phyloP scores from a whole-genome alignment of 2,888 invertebrate genomes.

The Iphiclides podalirius region DNA sequence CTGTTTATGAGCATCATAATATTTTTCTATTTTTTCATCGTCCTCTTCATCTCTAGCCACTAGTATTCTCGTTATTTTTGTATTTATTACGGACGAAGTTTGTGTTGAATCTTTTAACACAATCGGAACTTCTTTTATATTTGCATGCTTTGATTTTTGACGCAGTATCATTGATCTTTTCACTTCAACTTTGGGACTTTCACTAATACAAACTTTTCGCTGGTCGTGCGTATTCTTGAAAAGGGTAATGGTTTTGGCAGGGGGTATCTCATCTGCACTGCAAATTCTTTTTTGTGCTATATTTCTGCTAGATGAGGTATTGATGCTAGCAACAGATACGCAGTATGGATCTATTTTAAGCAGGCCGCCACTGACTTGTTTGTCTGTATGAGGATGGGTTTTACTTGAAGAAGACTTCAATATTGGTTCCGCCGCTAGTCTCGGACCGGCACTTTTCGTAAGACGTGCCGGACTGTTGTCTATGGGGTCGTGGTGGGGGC shows the following conservation, averaged over 20 bases:
- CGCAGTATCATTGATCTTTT: background rate
- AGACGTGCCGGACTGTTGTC: background rate
- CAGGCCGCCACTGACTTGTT: background rate
- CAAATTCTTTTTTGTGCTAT: background rate
- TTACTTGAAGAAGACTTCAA: constrained; percentile 13
- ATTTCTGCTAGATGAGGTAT: constrained; percentile 3
- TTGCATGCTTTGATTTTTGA: background rate
- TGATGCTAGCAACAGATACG: constrained; percentile 6
- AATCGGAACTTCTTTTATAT: constrained; percentile 5
- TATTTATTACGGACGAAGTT: background rate
- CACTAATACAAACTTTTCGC: constrained; percentile 23
- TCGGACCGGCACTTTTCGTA: constrained; percentile 18
- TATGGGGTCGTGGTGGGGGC: too few species aligned
- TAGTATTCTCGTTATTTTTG: constrained; percentile 15
- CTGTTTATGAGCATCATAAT: background rate
- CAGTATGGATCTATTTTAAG: background rate
- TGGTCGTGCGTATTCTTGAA: constrained; percentile 25
- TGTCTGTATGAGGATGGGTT: background rate
- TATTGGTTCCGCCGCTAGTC: constrained; percentile 4
- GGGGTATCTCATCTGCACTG: background rate
- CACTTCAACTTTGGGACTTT: constrained; percentile 2
- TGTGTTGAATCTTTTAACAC: constrained; percentile 8
- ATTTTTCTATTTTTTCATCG: background rate
- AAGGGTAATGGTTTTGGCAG: constrained; percentile 23
- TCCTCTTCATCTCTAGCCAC: constrained; percentile 3